Conservation (phyloP, 2,113 vertebrate genomes). For the Carollia perspicillata region DNA sequence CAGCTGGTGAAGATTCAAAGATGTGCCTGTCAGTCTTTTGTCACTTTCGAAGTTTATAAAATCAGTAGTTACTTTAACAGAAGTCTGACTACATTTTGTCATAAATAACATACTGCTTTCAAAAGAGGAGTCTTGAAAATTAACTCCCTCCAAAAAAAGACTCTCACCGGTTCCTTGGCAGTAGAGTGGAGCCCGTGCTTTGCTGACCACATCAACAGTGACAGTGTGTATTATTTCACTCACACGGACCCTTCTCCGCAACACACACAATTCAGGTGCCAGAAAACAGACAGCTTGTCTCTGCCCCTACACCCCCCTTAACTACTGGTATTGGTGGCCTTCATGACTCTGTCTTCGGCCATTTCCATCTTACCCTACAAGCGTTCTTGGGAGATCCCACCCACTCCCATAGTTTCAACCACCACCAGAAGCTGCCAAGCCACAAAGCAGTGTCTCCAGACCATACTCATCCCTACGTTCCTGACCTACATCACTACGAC, state of each 20-base stretch:
- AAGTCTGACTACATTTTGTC: not conserved
- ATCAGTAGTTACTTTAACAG: constrained; percentile 21
- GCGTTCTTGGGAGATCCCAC: not conserved
- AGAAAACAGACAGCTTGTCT: not conserved
- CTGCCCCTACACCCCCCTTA: not conserved
- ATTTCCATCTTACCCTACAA: not conserved
- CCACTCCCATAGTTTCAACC: not conserved
- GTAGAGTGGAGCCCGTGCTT: not conserved
- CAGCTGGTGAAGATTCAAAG: not conserved
- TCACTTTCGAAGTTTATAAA: constrained; percentile 33
- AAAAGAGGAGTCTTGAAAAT: constrained; percentile 10
- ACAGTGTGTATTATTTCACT: not conserved
- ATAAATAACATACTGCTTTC: not conserved
- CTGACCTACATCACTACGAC: too few relatives aligned
- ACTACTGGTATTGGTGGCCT: not conserved
- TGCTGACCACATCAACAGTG: not conserved
- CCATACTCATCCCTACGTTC: not conserved
- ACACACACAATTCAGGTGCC: not conserved
- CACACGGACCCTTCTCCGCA: not conserved
- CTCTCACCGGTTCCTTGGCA: not conserved
- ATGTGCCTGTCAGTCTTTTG: not conserved
- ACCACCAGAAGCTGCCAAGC: not conserved
- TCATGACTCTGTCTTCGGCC: not conserved
- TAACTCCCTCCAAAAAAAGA: not conserved
- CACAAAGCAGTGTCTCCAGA: not conserved